A percentile compares a stretch with the other conserved stretches of the same genome.
These are phyloP conservation scores for Coleophora flavipennella DNA, from an alignment of 2,888 invertebrate genomes.

Conservation along the genomic window DNA sequence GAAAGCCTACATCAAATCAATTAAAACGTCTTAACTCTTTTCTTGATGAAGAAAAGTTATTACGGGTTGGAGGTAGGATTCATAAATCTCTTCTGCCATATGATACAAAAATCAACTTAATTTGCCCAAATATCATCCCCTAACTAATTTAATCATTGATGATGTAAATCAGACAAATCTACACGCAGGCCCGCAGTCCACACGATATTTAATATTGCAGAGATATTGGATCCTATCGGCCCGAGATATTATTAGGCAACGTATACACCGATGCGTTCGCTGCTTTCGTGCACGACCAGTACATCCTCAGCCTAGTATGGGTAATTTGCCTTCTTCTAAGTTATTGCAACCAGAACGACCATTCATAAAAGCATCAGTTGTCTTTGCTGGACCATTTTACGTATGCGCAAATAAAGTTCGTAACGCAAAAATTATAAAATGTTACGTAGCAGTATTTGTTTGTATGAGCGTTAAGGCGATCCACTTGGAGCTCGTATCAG, in stretches of 20 bases:
- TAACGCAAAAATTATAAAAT: background rate
- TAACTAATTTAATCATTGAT: background rate
- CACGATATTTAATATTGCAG: background rate
- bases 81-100: background rate
- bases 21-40: background rate
- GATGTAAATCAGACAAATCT: background rate
- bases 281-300: background rate
- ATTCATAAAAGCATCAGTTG: background rate
- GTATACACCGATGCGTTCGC: background rate
- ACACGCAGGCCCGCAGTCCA: background rate
- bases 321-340: background rate
- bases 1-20: background rate
- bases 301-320: background rate
- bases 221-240: background rate
- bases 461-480: background rate
- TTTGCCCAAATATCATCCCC: background rate
- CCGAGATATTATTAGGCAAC: background rate
- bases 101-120: background rate
- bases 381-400: background rate
- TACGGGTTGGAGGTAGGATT: background rate
- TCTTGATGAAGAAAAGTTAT: background rate
- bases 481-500: background rate
- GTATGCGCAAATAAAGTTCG: slow-evolving; percentile 1
- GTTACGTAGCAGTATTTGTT: background rate
- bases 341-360: background rate